Evolutionary conservation across 2,797 vertebrate species (phyloP).

Genomic region (Acrossocheilus fasciatus): DNA sequence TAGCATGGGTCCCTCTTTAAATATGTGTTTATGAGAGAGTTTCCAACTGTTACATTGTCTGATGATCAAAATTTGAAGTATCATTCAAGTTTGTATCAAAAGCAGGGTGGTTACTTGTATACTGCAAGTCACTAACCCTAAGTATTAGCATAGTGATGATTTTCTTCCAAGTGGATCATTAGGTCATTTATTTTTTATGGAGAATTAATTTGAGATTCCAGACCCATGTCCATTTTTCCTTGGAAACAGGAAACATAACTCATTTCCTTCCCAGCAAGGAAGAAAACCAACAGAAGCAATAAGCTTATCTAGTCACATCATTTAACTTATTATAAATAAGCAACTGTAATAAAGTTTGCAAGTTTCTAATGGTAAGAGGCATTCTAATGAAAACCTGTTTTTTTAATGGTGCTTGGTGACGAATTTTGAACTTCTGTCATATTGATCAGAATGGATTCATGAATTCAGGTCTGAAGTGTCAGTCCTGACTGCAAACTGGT

Average conservation of each 20-base stretch:
- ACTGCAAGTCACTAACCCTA: background rate
- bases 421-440: background rate
- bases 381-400: background rate
- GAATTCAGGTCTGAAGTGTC: background rate
- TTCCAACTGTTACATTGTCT: background rate
- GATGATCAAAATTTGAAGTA: background rate
- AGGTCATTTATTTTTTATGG: background rate
- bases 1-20: background rate
- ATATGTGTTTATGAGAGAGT: background rate
- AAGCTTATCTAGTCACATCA: background rate
- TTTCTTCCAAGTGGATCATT: background rate
- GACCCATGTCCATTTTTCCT: background rate
- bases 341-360: background rate
- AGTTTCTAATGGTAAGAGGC: background rate
- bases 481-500: conserved; percentile 40
- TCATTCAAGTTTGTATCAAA: background rate
- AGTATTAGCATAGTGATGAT: background rate
- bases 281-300: background rate
- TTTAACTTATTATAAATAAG: conserved; percentile 4
- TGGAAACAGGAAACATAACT: conserved; percentile 8
- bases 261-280: background rate
- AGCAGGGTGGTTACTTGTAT: background rate
- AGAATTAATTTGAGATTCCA: background rate
- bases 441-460: background rate
- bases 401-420: background rate